Percentiles rank a stretch among this genome's conserved stretches.
Evolutionary conservation across 2,888 invertebrate genomes (phyloP).

Genomic region (Masnerella sp.): DNA sequence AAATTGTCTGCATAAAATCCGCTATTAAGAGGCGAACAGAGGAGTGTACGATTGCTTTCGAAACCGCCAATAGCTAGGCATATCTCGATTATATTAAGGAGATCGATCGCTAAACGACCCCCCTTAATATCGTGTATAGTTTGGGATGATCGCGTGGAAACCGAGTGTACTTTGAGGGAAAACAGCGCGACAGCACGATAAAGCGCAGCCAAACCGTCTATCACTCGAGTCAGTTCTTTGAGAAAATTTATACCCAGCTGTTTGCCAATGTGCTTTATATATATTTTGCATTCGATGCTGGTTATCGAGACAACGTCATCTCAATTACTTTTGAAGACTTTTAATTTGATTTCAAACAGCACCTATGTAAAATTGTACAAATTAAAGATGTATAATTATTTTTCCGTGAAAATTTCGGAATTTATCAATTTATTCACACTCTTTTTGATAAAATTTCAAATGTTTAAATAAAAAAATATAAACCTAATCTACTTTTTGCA

Average conservation of each 20-base stretch:
- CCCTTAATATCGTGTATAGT: conserved; percentile 49
- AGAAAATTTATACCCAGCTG: conserved; percentile 34
- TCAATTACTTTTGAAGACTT: too few relatives aligned
- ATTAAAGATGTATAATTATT: too few relatives aligned
- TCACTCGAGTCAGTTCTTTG: conserved; percentile 42
- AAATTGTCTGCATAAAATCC: conserved; percentile 21
- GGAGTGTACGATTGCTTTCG: conserved; percentile 31
- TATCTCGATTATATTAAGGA: conserved; percentile 52
- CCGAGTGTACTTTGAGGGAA: conserved; percentile 44
- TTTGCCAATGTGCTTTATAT: conserved; percentile 43
- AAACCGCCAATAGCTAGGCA: conserved; percentile 39
- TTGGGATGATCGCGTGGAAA: conserved; percentile 52
- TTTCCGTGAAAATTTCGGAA: too few relatives aligned
- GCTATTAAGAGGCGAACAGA: conserved; percentile 16
- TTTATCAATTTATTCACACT: too few relatives aligned
- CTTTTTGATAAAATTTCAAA: too few relatives aligned
- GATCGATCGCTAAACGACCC: conserved; percentile 47
- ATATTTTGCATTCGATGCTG: conserved; percentile 31
- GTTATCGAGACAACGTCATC: conserved; percentile 30
- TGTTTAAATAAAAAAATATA: too few relatives aligned
- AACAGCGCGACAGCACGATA: conserved; percentile 52
- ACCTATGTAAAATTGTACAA: too few relatives aligned
- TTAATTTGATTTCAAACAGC: too few relatives aligned
- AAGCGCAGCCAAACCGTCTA: conserved; percentile 54
- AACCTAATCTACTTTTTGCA: too few relatives aligned